Evolutionary conservation across 2,797 vertebrate genomes (phyloP).

Genomic region (Centropyge bicolor): DNA sequence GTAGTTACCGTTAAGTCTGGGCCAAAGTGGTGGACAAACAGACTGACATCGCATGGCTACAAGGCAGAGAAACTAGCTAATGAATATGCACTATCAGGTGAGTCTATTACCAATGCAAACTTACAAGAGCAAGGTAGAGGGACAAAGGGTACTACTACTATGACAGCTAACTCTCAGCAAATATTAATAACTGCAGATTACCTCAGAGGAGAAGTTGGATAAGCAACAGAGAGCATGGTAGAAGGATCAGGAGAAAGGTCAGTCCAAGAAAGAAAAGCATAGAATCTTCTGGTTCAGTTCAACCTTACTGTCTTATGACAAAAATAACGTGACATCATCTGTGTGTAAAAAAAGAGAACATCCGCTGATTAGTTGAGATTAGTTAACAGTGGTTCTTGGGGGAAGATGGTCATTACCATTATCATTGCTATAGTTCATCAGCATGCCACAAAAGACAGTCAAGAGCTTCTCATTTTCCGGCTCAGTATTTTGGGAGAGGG

Average conservation of each 20-base stretch:
- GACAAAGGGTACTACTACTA: not conserved
- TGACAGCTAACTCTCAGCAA: conserved; percentile 10
- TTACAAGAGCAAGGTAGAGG: not conserved
- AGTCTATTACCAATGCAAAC: conserved; percentile 16
- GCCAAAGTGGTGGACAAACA: not conserved
- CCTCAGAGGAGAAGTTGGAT: conserved; percentile 50
- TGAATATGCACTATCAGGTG: not conserved
- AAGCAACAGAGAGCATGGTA: conserved; percentile 55
- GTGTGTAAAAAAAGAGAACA: conserved; percentile 46
- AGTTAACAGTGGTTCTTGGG: conserved; percentile 71
- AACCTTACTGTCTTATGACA: conserved; percentile 7
- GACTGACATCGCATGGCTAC: not conserved
- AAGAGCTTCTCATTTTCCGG: conserved; percentile 99
- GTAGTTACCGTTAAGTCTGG: rapidly evolving
- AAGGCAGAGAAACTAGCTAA: not conserved
- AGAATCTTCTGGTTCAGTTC: conserved; percentile 39
- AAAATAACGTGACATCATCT: conserved; percentile 32
- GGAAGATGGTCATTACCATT: conserved; percentile 94
- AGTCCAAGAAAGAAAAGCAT: conserved; percentile 41
- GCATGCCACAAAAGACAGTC: conserved; percentile 99
- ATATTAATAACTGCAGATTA: conserved; percentile 42
- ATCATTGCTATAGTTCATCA: conserved; percentile 99
- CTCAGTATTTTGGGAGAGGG: conserved; percentile 96
- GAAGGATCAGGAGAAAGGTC: conserved; percentile 49
- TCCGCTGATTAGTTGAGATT: conserved; percentile 72